Evolutionary conservation across 2,113 vertebrate genomes (phyloP), one percentile per base, ranked within the genome.

Genomic region (Vidua chalybeata): DNA sequence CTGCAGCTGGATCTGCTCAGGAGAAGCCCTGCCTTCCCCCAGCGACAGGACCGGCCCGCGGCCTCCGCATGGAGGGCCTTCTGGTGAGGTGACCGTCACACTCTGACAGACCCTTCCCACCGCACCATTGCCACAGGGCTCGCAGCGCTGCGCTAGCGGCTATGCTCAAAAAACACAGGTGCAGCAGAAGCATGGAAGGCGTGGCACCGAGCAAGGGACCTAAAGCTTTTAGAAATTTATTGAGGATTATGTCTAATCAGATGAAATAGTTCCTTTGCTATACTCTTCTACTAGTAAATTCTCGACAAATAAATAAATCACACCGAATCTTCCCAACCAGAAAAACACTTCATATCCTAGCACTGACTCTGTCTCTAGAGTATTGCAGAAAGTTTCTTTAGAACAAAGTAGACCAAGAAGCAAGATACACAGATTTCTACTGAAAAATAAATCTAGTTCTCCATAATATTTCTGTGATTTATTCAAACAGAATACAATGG

Each of bases 391-490:
- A 97, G 73, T 81, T 91, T 62, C 76, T 46, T 90, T 41, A 89
- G 78, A 87, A 90, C 80, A 84, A 87, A 94, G 74, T 43, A 95
- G 88, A 95, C 51, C 68, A 71, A 94, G 87, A 96, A 95, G 62
- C 90, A 93, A 97, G 79, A 87, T 94, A 93, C 39, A 96, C 11
- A 86, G 48, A 59, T 74, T 90, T 95, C 84, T 92, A 84, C 61
- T 43, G 15, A 94, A 93, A 97, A 96, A 97, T 90, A 96, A 93
- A 89, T 95, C 93, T 96, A 86, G 37, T 66, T 94, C 74, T 96
- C 90, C 66, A 48, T 85, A 81, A 90, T 48, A 91, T 87, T 93
- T 96, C 90, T 96, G 91, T 6, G 7, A 91, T 94, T 97, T 97
- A 97, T 95, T 97, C 61, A 59, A 95, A 90, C 74, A 95, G 82